A percentile compares a stretch with the other conserved stretches of the same genome.
Evolutionary conservation across 2,113 vertebrate genomes (phyloP).

Genomic region (Passerina amoena): DNA sequence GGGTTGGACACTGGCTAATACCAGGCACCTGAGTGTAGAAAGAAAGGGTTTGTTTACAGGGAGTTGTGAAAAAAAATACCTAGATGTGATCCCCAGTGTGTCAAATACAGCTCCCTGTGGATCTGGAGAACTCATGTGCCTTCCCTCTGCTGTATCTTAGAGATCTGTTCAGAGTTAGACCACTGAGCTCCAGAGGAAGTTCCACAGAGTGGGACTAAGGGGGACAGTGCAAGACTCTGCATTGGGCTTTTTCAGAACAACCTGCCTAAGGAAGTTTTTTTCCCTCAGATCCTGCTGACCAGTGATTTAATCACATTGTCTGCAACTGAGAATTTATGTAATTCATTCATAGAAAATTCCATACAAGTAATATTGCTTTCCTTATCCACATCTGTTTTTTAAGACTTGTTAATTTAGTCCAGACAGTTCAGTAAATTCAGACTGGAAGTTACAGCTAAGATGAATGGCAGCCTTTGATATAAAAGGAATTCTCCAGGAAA

Average conservation of each 20-base stretch:
- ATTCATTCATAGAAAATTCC: background rate
- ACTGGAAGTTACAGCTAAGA: background rate
- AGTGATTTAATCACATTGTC: background rate
- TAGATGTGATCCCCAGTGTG: fast-evolving
- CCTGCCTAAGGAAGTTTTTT: background rate
- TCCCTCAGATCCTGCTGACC: background rate
- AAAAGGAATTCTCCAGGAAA: background rate
- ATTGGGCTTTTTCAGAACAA: background rate
- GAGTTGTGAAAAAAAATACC: background rate
- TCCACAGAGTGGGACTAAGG: background rate
- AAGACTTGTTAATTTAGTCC: background rate
- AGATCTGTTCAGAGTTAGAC: background rate
- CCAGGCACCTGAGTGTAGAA: background rate
- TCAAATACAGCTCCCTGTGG: background rate
- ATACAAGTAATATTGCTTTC: background rate
- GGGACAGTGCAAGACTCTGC: background rate
- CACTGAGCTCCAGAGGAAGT: background rate
- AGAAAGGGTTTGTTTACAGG: background rate
- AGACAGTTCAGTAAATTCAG: background rate
- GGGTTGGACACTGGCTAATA: background rate
- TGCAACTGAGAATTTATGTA: background rate
- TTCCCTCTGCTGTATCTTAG: background rate
- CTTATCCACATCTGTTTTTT: background rate
- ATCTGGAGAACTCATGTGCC: background rate
- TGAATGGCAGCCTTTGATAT: background rate